phyloP scores from a whole-genome alignment of 2,888 invertebrate species.

The Gortyna flavago region DNA sequence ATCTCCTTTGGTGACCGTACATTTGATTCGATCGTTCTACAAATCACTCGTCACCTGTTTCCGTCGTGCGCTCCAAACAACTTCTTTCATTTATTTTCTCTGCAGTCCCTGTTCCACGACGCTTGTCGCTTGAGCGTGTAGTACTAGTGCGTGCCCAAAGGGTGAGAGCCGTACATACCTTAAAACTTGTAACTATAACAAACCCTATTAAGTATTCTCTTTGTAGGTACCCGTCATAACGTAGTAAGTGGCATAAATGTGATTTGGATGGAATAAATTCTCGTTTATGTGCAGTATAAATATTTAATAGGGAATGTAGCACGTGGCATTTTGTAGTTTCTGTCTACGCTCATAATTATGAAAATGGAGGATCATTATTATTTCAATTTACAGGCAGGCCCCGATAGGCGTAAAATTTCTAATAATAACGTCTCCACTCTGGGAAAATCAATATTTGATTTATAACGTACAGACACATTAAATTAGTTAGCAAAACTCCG shows the following conservation, averaged over 20 bases:
- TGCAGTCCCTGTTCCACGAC: not conserved
- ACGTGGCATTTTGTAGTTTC: not conserved
- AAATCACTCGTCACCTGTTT: not conserved
- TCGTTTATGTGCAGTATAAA: slow-evolving; percentile 13
- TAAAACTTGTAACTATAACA: slow-evolving; percentile 40
- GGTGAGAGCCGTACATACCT: slow-evolving; percentile 7
- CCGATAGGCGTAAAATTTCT: not conserved
- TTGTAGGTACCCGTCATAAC: slow-evolving; percentile 30
- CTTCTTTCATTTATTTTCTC: not conserved
- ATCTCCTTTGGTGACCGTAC: not conserved
- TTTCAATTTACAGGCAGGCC: not conserved
- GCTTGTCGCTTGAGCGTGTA: not conserved
- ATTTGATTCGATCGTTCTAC: not conserved
- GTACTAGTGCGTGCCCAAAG: not conserved
- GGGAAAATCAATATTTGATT: too few relatives aligned
- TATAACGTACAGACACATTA: too few relatives aligned
- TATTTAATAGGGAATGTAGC: not conserved
- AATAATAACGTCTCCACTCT: too few relatives aligned
- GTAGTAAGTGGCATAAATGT: slow-evolving; percentile 23
- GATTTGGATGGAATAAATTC: slow-evolving; percentile 33
- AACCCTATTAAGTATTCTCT: slow-evolving; percentile 53
- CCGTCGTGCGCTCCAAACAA: not conserved
- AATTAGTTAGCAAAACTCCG: not conserved
- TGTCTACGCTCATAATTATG: too few relatives aligned
- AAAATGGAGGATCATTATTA: not conserved